Evolutionary conservation across 92 coral and sea anemone genomes (phyloP), one percentile per base, ranked within the genome.

Genomic region (Phenganax stokvisi): DNA sequence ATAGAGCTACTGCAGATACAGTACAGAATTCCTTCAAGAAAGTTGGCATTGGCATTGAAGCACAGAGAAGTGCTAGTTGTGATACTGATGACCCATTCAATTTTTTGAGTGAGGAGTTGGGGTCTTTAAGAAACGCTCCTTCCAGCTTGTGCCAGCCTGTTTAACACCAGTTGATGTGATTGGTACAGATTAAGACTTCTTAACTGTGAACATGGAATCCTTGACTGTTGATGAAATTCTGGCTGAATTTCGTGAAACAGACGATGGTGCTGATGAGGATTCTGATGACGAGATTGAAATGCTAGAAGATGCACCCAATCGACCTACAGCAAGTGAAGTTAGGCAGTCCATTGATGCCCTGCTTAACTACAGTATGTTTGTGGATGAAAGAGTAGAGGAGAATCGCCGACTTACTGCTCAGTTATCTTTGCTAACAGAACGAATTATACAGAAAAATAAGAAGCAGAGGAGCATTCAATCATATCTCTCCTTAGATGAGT

Each of bases 1-100:
- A 88, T 83, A 88, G 76, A 84, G 86, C 77, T 69, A 74, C 89
- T 13, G 78, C 72, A 62, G 81, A 44, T 4, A 86, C 89, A 77
- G 86, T 83, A 25, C 86, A 70, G 75, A 86, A 72, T 72, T 77
- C 84, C 77, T 83, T 83, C 61, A 71, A 61, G 79, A 77, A 75
- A 77, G 84, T 84, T 77, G 86, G 86, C 77, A 81, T 86, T 20
- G 84, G 56, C 58, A 57, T 11, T 1, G 13, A 85, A 80, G 74
- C 87, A 53, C 84, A 83, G 81, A 74, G 83, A 80, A 59, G 76
- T 30, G 84, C 80, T 10, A 17, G 72, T 28, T 31, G 65, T 87
- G 89, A 84, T 11, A 8, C 68, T 55, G 82, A 83, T 55, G 85
- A 87, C 68, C 81, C 28, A 20, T 20, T 20, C 25, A 20, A 20